These are phyloP conservation scores for Cheilosia impressa DNA, from an alignment of 2,888 invertebrate species.

Conservation along the genomic window DNA sequence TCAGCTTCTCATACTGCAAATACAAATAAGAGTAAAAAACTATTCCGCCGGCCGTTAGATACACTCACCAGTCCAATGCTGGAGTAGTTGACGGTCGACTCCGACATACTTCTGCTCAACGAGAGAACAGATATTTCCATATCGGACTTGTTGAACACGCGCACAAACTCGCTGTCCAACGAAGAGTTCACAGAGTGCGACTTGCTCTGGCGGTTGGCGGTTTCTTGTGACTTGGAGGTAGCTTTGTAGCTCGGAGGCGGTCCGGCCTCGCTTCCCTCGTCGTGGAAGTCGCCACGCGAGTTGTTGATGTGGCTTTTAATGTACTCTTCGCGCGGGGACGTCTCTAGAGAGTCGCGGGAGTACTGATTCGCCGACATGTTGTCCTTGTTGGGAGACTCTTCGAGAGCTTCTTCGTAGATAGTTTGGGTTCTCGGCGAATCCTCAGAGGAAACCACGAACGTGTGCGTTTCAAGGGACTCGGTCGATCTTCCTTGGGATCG, in stretches of 20 bases:
- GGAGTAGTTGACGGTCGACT: slow-evolving; percentile 79
- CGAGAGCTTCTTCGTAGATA: slow-evolving; percentile 52
- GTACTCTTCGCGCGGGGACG: slow-evolving; percentile 50
- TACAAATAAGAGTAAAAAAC: slow-evolving; percentile 1
- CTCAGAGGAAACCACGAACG: slow-evolving; percentile 49
- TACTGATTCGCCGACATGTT: slow-evolving; percentile 72
- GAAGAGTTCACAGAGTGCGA: slow-evolving; percentile 48
- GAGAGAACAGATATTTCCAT: slow-evolving; percentile 76
- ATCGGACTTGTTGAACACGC: slow-evolving; percentile 78
- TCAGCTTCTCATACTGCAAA: slow-evolving; percentile 86
- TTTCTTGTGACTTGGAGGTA: slow-evolving; percentile 18
- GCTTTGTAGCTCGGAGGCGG: slow-evolving; percentile 74
- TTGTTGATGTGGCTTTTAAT: slow-evolving; percentile 77
- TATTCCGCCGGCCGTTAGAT: neutral
- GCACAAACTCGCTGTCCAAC: slow-evolving; percentile 78
- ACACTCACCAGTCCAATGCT: slow-evolving; percentile 80
- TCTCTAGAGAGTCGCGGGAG: slow-evolving; percentile 59
- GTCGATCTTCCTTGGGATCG: slow-evolving; percentile 13
- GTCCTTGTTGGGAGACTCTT: slow-evolving; percentile 71
- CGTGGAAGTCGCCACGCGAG: slow-evolving; percentile 77
- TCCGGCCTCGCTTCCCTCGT: slow-evolving; percentile 29
- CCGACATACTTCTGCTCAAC: slow-evolving; percentile 77
- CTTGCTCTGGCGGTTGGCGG: slow-evolving; percentile 1
- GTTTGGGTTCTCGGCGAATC: slow-evolving; percentile 17
- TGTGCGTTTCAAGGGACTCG: slow-evolving; percentile 37